A percentile compares a stretch with the other conserved stretches of the same genome.
Evolutionary conservation across 1,140 invertebrate genomes (phyloP).

Genomic region (Tetraneura akinire): DNA sequence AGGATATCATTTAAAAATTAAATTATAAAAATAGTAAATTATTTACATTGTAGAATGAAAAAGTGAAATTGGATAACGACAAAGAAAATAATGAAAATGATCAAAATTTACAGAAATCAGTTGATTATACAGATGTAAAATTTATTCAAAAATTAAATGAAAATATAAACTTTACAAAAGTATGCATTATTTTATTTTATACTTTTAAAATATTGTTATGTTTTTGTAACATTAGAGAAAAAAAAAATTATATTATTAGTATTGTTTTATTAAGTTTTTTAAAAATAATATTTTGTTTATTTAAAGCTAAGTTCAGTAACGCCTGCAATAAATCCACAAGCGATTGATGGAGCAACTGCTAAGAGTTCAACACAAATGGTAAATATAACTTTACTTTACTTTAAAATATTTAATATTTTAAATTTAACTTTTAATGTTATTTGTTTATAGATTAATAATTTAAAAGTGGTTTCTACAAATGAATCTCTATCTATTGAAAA

Average conservation of each 20-base stretch:
- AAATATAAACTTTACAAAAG: slow-evolving; percentile 15
- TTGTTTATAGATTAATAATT: slow-evolving; percentile 23
- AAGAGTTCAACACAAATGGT: slow-evolving; percentile 44
- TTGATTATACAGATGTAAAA: background rate
- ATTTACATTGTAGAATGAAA: slow-evolving; percentile 13
- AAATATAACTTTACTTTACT: background rate
- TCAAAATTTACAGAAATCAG: slow-evolving; percentile 7
- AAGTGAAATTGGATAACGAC: background rate
- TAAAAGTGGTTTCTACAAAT: background rate
- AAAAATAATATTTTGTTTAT: background rate
- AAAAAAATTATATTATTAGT: too few species aligned
- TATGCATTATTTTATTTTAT: background rate
- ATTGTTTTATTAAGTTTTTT: background rate
- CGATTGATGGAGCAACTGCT: slow-evolving; percentile 46
- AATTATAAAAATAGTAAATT: background rate
- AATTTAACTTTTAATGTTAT: slow-evolving; percentile 20
- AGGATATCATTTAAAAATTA: background rate
- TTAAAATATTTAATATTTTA: background rate
- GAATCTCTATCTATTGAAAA: background rate
- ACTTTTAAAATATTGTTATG: too few species aligned
- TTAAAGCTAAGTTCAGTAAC: slow-evolving; percentile 51
- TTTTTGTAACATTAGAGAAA: too few species aligned
- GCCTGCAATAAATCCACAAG: slow-evolving; percentile 54
- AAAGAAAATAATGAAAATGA: slow-evolving; percentile 21
- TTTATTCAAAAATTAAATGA: background rate